Base-by-base conservation (phyloP, 1,140 invertebrate species). In the Leptopilina clavipes region DNA sequence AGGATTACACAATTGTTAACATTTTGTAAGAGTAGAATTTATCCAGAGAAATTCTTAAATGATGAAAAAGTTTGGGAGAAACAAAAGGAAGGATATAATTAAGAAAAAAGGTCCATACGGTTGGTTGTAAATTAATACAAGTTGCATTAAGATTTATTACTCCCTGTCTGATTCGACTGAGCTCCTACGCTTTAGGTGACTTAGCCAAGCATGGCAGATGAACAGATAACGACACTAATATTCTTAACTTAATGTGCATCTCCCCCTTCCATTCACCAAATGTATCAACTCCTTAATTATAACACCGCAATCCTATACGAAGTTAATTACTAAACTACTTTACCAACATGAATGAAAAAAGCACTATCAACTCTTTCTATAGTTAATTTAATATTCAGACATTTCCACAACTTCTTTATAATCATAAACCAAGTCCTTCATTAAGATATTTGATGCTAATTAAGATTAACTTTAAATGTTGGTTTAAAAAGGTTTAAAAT, bases 161-260 rank as follows among this genome's bases (percentile, higher is more conserved):
- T 59, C 59, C 6, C 48, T 48, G 56, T 31, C 56, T 65, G 56
- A 65, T 65, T 65, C 22, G 56, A 65, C 56, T 22, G 14, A 31
- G 22, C 56, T 65, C 56, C 56, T 65, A 65, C 56, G 56, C 22
- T 25, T 65, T 65, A 65, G 56, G 56, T 31, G 22, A 65, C 56
- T 31, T 31, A 25, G 48, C 48, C 48, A 52, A 52, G 12, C 19
- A 12, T 65, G 56, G 56, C 14, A 31, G 56, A 65, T 65, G 56
- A 31, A n/a, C 48, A 52, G 48, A 52, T 52, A 52, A 52, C 48
- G 48, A 52, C 48, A 65, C 25, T 31, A 65, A 65, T 65, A 65
- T 65, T 65, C 56, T 65, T 25, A 25, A 59, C 56, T 59, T 59
- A 59, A 59, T 65, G 25, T 31, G 2, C 31, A 31, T 65, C 56